Conservation (phyloP, 2,113 vertebrate species). For the Archocentrus centrarchus region DNA sequence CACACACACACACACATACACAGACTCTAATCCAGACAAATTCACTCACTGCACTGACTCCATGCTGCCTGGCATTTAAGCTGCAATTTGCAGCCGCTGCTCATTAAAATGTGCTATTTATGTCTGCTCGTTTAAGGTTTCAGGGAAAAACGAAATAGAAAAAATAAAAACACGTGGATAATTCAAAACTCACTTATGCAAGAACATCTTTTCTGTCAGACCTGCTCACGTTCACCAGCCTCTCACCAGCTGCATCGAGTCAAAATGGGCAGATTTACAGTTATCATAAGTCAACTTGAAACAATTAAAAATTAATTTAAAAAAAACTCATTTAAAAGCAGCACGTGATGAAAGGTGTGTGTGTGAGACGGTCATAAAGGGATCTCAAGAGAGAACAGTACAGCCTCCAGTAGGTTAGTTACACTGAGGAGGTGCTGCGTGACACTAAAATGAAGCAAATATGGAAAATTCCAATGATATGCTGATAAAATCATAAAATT, state of each 20-base stretch:
- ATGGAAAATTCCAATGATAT: no score
- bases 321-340: not conserved
- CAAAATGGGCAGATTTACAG: not conserved
- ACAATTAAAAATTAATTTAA: not conserved
- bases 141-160: not conserved
- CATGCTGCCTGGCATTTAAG: conserved; percentile 25
- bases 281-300: not conserved
- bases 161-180: not conserved
- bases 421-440: fast-evolving
- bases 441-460: not conserved
- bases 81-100: conserved; percentile 15
- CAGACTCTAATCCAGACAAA: conserved; percentile 30
- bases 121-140: conserved; percentile 1
- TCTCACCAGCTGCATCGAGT: not conserved
- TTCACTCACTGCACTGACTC: conserved; percentile 8
- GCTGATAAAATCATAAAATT: not conserved
- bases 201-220: not conserved
- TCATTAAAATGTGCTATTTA: conserved; percentile 31
- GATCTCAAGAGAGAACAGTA: not conserved
- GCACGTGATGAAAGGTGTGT: not conserved
- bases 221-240: not conserved
- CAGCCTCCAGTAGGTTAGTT: not conserved
- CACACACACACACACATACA: not conserved
- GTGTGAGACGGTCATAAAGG: not conserved
- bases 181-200: not conserved